Conservation (phyloP, 2,113 vertebrate species). For the Oceanites oceanicus region DNA sequence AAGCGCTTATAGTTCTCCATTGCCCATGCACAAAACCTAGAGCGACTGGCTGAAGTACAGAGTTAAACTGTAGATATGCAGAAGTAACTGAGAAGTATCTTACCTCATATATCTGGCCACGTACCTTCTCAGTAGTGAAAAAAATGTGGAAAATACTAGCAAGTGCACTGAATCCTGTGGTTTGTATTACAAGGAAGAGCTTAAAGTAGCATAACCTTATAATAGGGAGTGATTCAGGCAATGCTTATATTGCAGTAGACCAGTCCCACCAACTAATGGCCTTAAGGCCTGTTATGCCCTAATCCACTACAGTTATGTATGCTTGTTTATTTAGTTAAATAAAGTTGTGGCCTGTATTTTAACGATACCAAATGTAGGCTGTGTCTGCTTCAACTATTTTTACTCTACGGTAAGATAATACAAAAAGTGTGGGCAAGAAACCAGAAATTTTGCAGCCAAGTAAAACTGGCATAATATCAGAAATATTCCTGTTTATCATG, state of each 20-base stretch:
- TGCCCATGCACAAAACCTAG: not conserved
- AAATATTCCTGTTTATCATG: conserved; percentile 6
- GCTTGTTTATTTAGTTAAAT: conserved; percentile 17
- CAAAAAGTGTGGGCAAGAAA: conserved; percentile 1
- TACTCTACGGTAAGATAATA: not conserved
- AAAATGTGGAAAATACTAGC: not conserved
- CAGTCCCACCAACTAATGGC: not conserved
- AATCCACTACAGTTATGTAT: not conserved
- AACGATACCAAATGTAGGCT: not conserved
- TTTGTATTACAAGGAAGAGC: conserved; percentile 3
- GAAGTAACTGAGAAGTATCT: conserved; percentile 32
- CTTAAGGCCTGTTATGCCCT: conserved; percentile 8
- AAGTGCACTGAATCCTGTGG: not conserved
- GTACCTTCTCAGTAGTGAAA: not conserved
- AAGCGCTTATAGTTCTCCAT: not conserved
- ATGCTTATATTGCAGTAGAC: not conserved
- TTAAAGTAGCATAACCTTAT: conserved; percentile 5
- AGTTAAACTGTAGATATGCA: not conserved
- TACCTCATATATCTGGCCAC: not conserved
- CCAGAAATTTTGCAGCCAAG: conserved; percentile 12
- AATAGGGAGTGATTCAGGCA: not conserved
- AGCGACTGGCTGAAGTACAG: not conserved
- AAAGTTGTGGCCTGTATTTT: conserved; percentile 23
- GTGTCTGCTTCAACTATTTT: conserved; percentile 19
- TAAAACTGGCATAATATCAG: not conserved